phyloP scores from a whole-genome alignment of 2,113 vertebrate genomes.

The Clinocottus analis region DNA sequence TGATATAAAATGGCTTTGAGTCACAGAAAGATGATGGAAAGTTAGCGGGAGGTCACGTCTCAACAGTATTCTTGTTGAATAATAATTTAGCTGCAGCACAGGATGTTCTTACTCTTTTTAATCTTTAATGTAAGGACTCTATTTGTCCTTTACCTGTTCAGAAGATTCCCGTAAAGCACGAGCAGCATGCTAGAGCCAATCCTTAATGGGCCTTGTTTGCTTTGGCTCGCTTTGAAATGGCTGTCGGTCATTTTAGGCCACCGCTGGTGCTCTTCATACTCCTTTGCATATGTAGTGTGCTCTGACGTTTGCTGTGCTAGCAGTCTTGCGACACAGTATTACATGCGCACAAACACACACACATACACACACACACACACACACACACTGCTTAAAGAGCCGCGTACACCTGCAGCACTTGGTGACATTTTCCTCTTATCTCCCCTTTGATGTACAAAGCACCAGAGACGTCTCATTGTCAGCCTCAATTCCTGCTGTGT shows the following conservation, averaged over 20 bases:
- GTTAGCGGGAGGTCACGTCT: constrained; percentile 41
- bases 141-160: constrained; percentile 31
- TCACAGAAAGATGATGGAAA: constrained; percentile 43
- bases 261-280: constrained; percentile 40
- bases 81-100: constrained; percentile 31
- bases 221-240: constrained; percentile 13
- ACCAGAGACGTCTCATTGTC: constrained; percentile 38
- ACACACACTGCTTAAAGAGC: constrained; percentile 20
- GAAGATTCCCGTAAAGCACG: constrained; percentile 32
- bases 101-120: constrained; percentile 7
- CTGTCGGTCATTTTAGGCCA: constrained; percentile 31
- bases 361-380: constrained; percentile 13
- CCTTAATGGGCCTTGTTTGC: constrained; percentile 30
- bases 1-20: constrained; percentile 27
- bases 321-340: constrained; percentile 51
- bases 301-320: constrained; percentile 57
- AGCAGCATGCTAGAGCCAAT: constrained; percentile 33
- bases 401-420: constrained; percentile 54
- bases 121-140: constrained; percentile 27
- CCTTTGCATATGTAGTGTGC: constrained; percentile 51
- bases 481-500: constrained; percentile 10
- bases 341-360: constrained; percentile 6
- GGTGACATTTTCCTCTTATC: constrained; percentile 56
- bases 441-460: constrained; percentile 48
- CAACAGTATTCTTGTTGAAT: constrained; percentile 23